phyloP scores from a whole-genome alignment of 2,113 vertebrate genomes.

The Marcusenius ussheri region DNA sequence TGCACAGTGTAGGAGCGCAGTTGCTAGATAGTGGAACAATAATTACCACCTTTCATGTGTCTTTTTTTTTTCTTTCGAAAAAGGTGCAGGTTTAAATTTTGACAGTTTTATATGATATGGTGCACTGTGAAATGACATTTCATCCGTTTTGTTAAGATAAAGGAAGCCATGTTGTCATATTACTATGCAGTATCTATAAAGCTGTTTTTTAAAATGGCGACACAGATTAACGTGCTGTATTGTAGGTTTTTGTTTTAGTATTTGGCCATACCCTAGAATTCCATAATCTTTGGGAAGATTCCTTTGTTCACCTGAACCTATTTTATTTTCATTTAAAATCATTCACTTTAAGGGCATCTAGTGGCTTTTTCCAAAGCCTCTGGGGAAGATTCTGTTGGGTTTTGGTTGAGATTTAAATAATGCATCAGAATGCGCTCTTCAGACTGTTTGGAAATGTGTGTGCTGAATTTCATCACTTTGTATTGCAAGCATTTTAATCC shows the following conservation, averaged over 20 bases:
- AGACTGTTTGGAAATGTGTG: constrained; percentile 7
- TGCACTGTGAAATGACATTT: constrained; percentile 25
- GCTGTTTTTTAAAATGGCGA: background rate
- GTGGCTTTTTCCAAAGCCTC: background rate
- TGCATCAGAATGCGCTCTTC: background rate
- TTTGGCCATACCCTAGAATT: background rate
- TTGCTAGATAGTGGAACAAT: background rate
- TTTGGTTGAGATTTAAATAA: background rate
- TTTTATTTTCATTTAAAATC: background rate
- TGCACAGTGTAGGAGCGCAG: no score
- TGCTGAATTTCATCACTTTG: constrained; percentile 15
- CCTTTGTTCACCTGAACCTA: background rate
- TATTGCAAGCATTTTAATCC: background rate
- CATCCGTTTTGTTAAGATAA: constrained; percentile 19
- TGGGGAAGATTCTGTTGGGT: background rate
- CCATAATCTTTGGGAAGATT: background rate
- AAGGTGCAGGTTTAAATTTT: constrained; percentile 10
- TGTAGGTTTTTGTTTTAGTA: background rate
- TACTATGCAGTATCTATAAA: constrained; percentile 27
- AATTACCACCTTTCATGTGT: background rate
- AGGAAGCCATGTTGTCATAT: constrained; percentile 27
- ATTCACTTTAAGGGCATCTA: background rate
- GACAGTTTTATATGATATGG: constrained; percentile 11
- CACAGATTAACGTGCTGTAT: background rate
- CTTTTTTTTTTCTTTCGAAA: background rate